Evolutionary conservation across 1,140 invertebrate species (phyloP).

Genomic region (Sitophilus oryzae): DNA sequence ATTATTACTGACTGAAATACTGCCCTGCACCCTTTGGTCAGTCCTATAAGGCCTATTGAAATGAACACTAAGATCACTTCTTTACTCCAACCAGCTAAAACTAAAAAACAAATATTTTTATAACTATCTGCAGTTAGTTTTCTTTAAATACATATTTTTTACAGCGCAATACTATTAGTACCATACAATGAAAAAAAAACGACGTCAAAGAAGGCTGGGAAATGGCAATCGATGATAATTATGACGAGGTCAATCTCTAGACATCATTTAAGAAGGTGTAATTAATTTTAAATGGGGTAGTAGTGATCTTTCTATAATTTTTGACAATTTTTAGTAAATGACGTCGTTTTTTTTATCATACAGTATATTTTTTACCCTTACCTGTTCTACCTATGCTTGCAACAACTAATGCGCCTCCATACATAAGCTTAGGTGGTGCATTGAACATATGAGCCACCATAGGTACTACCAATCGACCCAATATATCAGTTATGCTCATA

Average conservation of each 20-base stretch:
- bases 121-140: not conserved
- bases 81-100: constrained; percentile 14
- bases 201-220: too few relatives aligned
- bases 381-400: constrained; percentile 41
- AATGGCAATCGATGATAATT: too few relatives aligned
- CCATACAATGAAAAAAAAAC: not conserved
- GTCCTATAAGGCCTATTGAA: constrained; percentile 29
- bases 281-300: too few relatives aligned
- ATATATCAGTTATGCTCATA: constrained; percentile 40
- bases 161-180: not conserved
- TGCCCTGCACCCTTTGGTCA: constrained; percentile 40
- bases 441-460: constrained; percentile 37
- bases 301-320: not conserved
- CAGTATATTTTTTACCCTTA: constrained; percentile 18
- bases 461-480: constrained; percentile 42
- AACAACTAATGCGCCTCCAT: constrained; percentile 39
- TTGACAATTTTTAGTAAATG: constrained; percentile 3
- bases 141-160: not conserved
- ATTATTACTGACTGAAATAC: constrained; percentile 45
- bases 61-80: constrained; percentile 11
- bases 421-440: constrained; percentile 39
- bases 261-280: too few relatives aligned
- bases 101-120: constrained; percentile 7
- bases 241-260: too few relatives aligned
- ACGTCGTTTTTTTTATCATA: constrained; percentile 9